Conservation (phyloP, 37 sponge, comb jelly and placozoan species). For the Oscarella lobularis region DNA sequence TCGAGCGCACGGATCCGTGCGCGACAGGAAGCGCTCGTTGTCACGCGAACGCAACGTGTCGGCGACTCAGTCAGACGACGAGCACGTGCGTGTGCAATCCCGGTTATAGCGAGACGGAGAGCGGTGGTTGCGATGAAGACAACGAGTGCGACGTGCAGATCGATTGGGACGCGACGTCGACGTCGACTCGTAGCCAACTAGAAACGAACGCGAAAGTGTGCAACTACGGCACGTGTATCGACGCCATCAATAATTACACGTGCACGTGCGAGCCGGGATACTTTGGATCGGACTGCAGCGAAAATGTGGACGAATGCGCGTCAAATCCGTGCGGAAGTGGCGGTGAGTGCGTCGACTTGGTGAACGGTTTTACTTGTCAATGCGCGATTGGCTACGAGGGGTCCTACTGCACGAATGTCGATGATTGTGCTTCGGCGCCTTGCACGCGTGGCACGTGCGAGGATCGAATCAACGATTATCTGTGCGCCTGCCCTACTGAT, state of each 20-base stretch:
- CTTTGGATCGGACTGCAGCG: not conserved
- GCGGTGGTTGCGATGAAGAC: too few relatives aligned
- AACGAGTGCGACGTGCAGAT: too few relatives aligned
- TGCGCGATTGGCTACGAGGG: not conserved
- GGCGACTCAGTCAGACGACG: not conserved
- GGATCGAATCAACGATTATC: not conserved
- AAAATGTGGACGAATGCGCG: not conserved
- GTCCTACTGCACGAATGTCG: not conserved
- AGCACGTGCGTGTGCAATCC: not conserved
- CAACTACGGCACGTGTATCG: not conserved
- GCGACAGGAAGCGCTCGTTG: not conserved
- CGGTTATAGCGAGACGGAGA: too few relatives aligned
- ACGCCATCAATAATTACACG: not conserved
- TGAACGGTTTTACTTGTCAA: not conserved
- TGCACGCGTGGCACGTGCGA: not conserved
- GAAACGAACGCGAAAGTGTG: too few relatives aligned
- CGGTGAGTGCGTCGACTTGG: not conserved
- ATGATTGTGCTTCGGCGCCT: not conserved
- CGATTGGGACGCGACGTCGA: too few relatives aligned
- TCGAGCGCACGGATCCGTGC: not conserved
- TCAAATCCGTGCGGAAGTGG: not conserved
- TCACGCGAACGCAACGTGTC: not conserved
- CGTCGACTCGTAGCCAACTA: too few relatives aligned
- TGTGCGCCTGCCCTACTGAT: not conserved
- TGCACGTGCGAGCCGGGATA: not conserved